Conservation (phyloP, 2,113 vertebrate genomes). For the Pagrus major region DNA sequence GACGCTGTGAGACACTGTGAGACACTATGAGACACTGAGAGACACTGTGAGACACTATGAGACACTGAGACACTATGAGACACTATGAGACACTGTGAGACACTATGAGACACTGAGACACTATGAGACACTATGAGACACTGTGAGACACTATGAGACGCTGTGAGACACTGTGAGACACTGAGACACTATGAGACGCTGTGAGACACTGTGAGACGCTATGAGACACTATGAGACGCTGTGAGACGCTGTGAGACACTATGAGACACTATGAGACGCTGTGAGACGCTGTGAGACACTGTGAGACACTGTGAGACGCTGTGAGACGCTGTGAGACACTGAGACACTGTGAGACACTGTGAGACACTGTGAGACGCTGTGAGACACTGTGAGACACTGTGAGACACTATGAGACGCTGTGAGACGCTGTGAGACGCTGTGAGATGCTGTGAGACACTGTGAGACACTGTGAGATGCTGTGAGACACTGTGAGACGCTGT, state of each 20-base stretch:
- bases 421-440: too few relatives aligned
- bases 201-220: constrained; percentile 77
- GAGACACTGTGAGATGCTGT: too few relatives aligned
- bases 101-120: too few relatives aligned
- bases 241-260: constrained; percentile 67
- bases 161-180: constrained; percentile 67
- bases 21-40: too few relatives aligned
- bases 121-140: too few relatives aligned
- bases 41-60: constrained; percentile 80
- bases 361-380: constrained; percentile 69
- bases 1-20: constrained; percentile 32
- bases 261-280: too few relatives aligned
- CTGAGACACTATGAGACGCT: too few relatives aligned
- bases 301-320: constrained; percentile 71
- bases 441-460: constrained; percentile 82
- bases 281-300: constrained; percentile 84
- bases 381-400: constrained; percentile 42
- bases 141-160: constrained; percentile 32
- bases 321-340: constrained; percentile 42
- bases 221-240: too few relatives aligned
- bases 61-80: constrained; percentile 66
- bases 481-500: constrained; percentile 42
- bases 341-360: too few relatives aligned
- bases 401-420: too few relatives aligned
- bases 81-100: too few relatives aligned